A percentile compares a stretch with the other conserved stretches of the same genome.
These are phyloP conservation scores for Sinohyriopsis cumingii DNA, from an alignment of 2,888 invertebrate genomes.

Conservation along the genomic window DNA sequence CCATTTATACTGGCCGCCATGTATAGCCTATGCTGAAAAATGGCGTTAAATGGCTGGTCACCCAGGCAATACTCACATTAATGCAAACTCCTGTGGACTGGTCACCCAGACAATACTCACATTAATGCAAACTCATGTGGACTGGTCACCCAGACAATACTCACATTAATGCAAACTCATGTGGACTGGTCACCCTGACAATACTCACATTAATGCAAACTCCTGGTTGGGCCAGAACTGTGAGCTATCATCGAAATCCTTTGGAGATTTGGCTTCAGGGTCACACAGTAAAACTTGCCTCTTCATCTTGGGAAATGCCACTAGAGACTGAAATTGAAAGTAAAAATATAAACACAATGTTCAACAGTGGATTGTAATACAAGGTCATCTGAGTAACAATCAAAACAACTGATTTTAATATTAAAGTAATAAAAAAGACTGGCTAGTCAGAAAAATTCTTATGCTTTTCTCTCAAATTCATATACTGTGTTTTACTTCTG, in stretches of 20 bases:
- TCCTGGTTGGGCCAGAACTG: slow-evolving; percentile 98
- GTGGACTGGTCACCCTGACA: neutral
- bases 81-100: slow-evolving; percentile 82
- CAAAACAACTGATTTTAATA: too few relatives aligned
- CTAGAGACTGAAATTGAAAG: slow-evolving; percentile 81
- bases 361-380: too few relatives aligned
- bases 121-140: slow-evolving; percentile 85
- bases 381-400: too few relatives aligned
- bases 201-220: slow-evolving; percentile 84
- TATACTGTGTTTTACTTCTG: too few relatives aligned
- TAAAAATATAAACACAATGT: too few relatives aligned
- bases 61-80: slow-evolving; percentile 75
- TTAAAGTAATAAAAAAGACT: too few relatives aligned
- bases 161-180: slow-evolving; percentile 88
- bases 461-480: too few relatives aligned
- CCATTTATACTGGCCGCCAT: too few relatives aligned
- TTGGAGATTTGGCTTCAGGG: slow-evolving; percentile 85
- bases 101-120: slow-evolving; percentile 71
- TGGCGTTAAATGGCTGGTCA: too few relatives aligned
- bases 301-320: slow-evolving; percentile 96
- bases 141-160: slow-evolving; percentile 51
- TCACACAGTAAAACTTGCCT: slow-evolving; percentile 90
- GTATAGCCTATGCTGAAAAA: too few relatives aligned
- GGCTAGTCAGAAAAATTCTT: too few relatives aligned
- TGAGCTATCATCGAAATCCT: slow-evolving; percentile 94